Base-by-base conservation (phyloP, 53 echinoderm and acorn worm species). In the Holothuria scabra region DNA sequence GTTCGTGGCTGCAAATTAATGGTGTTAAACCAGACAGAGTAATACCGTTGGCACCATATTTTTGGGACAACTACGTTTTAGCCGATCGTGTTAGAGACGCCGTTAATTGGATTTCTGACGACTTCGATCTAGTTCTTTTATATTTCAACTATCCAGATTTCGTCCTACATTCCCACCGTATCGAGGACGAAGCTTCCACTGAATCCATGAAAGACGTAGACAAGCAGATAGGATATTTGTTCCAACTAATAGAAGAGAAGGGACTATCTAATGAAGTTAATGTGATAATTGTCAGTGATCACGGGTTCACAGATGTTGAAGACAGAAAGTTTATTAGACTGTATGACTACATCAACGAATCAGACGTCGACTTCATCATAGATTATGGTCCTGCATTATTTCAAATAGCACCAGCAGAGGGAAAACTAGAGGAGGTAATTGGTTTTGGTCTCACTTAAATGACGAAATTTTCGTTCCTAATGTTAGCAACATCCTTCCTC, bases 271-370 rank as follows among this genome's bases (percentile, higher is more conserved):
- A 90, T 21, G 72, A 57, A 52, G 65, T 86, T 0, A 86, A 90
- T 46, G 74, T 90, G 14, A 86, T 90, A 4, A 64, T 90, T 55
- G 75, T 74, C 11, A 82, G 86, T 48, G 90, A 90, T 56, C 90
- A 90, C 46, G 90, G 90, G 0, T 70, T 82, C 37, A 56, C 70
- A 6, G 71, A 86, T 26, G 20, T 82, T 3, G 85, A 81, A 25
- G 72, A 81, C 24, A 46, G 60, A 9, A 90, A 80, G 33, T 46
- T 29, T 33, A 82, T 90, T n/a, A 33, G 46, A 23, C 81, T 90
- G 46, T 86, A 86, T 41, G 86, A 86, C 56, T 90, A 90, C 38
- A 72, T 90, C 38, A 68, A 81, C 32, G 46, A 79, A 55, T 65
- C 67, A 8, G 90, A 90, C 63, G 82, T 86, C 12, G 81, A 86